A percentile compares a stretch with the other conserved stretches of the same genome.
These are phyloP conservation scores for Hemithea aestivaria DNA, from an alignment of 2,888 invertebrate genomes.

Conservation along the genomic window DNA sequence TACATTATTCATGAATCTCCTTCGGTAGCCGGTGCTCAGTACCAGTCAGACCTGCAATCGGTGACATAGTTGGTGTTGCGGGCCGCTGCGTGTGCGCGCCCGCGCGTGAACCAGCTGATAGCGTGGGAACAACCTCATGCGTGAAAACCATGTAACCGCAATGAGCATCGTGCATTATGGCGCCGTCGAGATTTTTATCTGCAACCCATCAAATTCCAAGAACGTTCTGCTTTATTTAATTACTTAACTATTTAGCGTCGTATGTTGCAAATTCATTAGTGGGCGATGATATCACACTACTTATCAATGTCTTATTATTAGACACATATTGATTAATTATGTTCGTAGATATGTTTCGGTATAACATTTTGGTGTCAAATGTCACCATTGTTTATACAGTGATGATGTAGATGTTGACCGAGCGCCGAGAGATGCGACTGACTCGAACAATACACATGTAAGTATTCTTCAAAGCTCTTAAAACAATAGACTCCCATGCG, in stretches of 20 bases:
- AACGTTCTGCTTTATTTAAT: constrained; percentile 9
- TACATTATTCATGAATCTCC: constrained; percentile 16
- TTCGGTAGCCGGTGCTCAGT: constrained; percentile 31
- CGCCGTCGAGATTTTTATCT: constrained; percentile 22
- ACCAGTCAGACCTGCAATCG: constrained; percentile 33
- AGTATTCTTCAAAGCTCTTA: constrained; percentile 47
- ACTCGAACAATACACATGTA: constrained; percentile 30
- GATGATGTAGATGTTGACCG: constrained; percentile 26
- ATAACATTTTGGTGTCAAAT: constrained; percentile 21
- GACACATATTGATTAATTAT: constrained; percentile 14
- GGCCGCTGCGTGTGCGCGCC: constrained; percentile 52
- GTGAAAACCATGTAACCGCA: constrained; percentile 33
- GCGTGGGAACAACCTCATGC: constrained; percentile 67
- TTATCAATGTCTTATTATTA: constrained; percentile 5
- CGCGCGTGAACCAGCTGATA: constrained; percentile 69
- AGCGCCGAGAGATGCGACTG: constrained; percentile 30
- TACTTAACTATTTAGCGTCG: constrained; percentile 11
- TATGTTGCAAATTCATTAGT: constrained; percentile 9
- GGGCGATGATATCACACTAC: constrained; percentile 11
- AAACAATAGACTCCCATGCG: constrained; percentile 70
- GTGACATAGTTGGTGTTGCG: constrained; percentile 43
- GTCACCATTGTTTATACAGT: constrained; percentile 27
- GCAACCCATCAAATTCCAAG: constrained; percentile 5
- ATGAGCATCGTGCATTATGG: constrained; percentile 27
- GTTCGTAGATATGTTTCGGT: constrained; percentile 11